Percentiles rank a stretch among this genome's conserved stretches.
Conservation (phyloP, 92 coral and sea anemone genomes). For the Zoanthus solanderi region DNA sequence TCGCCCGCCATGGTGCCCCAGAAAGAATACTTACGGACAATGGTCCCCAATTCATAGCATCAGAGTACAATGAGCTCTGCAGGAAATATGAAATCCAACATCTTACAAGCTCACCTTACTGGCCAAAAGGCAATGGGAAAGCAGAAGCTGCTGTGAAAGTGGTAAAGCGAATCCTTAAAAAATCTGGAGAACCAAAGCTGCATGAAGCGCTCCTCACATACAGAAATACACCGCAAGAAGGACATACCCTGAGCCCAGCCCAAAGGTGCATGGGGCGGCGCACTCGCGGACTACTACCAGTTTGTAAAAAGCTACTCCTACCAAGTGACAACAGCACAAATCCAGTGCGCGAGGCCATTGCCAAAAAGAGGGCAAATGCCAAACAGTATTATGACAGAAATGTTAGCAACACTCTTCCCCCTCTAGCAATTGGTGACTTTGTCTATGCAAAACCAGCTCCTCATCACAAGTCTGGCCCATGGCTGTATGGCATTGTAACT, state of each 20-base stretch:
- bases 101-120: constrained; percentile 39
- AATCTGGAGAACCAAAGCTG: constrained; percentile 33
- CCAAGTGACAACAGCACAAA: constrained; percentile 41
- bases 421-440: neutral
- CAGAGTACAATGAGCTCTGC: constrained; percentile 19
- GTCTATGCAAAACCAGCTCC: constrained; percentile 54
- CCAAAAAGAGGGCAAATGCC: constrained; percentile 16
- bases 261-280: constrained; percentile 49
- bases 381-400: constrained; percentile 44
- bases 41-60: constrained; percentile 59
- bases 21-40: constrained; percentile 28
- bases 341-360: constrained; percentile 4
- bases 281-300: constrained; percentile 45
- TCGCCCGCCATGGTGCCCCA: constrained; percentile 19
- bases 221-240: neutral
- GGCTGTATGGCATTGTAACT: constrained; percentile 47
- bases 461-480: constrained; percentile 54
- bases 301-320: constrained; percentile 43
- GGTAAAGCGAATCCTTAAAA: constrained; percentile 28
- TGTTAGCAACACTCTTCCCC: neutral
- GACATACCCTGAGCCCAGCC: constrained; percentile 54
- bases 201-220: constrained; percentile 2
- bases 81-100: no score
- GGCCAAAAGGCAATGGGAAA: constrained; percentile 48
- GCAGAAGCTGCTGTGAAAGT: constrained; percentile 57